These are phyloP conservation scores for Pycnomerus fuliginosus DNA, from an alignment of 2,888 invertebrate genomes.

Conservation along the genomic window DNA sequence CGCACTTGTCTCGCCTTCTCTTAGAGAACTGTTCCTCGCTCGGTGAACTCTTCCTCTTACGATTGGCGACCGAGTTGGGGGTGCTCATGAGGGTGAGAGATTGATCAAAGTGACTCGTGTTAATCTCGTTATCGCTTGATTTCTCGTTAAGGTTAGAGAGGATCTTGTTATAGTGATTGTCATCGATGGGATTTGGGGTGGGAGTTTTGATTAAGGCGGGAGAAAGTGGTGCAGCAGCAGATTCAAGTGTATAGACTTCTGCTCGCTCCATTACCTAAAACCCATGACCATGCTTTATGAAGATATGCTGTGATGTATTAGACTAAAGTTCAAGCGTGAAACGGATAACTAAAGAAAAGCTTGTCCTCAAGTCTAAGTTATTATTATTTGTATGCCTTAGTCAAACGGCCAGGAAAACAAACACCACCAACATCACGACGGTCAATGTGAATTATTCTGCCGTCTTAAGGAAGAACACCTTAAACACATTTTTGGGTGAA, in stretches of 20 bases:
- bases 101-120: constrained; percentile 35
- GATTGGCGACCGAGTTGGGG: constrained; percentile 21
- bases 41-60: constrained; percentile 37
- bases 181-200: constrained; percentile 22
- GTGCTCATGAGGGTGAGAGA: constrained; percentile 17
- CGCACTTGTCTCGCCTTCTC: constrained; percentile 41
- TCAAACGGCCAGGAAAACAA: too few relatives aligned
- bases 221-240: constrained; percentile 61
- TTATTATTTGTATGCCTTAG: too few relatives aligned
- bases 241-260: constrained; percentile 66
- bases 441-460: too few relatives aligned
- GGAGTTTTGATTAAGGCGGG: constrained; percentile 50
- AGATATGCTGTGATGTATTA: neutral
- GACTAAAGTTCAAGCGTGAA: constrained; percentile 9
- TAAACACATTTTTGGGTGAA: too few relatives aligned
- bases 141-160: constrained; percentile 45
- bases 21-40: constrained; percentile 42
- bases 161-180: constrained; percentile 11
- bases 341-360: too few relatives aligned
- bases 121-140: constrained; percentile 36
- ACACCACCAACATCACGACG: too few relatives aligned
- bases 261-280: constrained; percentile 71
- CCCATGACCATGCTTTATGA: constrained; percentile 54
- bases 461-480: too few relatives aligned
- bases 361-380: too few relatives aligned